Percentiles rank a stretch among this genome's conserved stretches.
Conservation (phyloP, 1,140 invertebrate genomes). For the Trichomalopsis sarcophagae region DNA sequence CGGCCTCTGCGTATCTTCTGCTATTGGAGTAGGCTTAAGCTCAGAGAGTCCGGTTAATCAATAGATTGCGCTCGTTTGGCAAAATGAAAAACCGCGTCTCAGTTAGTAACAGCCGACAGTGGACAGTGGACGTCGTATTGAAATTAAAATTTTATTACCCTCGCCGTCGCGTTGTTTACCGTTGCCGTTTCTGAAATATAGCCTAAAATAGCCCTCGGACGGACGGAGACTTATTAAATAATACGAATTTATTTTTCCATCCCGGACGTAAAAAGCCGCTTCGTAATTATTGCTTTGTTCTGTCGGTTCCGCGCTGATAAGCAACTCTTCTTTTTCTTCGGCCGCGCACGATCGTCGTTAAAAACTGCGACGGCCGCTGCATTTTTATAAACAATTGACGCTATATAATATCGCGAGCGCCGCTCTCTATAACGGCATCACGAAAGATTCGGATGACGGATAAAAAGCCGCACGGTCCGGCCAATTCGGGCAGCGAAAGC, state of each 20-base stretch:
- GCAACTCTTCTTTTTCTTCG: not conserved
- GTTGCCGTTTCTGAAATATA: not conserved
- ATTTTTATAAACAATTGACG: conserved; percentile 19
- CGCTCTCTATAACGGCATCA: too few relatives aligned
- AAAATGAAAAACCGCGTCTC: not conserved
- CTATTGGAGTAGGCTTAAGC: too few relatives aligned
- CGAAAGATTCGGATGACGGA: too few relatives aligned
- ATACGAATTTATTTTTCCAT: conserved; percentile 35
- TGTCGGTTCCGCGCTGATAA: conserved; percentile 37
- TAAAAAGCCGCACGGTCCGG: too few relatives aligned
- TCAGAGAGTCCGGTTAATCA: too few relatives aligned
- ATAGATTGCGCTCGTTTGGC: not conserved
- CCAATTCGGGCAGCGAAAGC: not conserved
- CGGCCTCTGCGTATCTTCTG: too few relatives aligned
- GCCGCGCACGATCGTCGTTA: not conserved
- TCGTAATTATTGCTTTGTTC: conserved; percentile 40
- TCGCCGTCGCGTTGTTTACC: not conserved
- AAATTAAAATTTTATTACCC: not conserved
- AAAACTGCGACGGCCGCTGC: not conserved
- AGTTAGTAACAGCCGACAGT: too few relatives aligned
- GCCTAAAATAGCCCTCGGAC: not conserved
- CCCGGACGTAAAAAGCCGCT: conserved; percentile 21
- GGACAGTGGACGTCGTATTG: not conserved
- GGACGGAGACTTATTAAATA: not conserved
- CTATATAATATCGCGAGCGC: too few relatives aligned